Base-by-base conservation (phyloP, 2,113 vertebrate species). In the Sphyrna mokarran region DNA sequence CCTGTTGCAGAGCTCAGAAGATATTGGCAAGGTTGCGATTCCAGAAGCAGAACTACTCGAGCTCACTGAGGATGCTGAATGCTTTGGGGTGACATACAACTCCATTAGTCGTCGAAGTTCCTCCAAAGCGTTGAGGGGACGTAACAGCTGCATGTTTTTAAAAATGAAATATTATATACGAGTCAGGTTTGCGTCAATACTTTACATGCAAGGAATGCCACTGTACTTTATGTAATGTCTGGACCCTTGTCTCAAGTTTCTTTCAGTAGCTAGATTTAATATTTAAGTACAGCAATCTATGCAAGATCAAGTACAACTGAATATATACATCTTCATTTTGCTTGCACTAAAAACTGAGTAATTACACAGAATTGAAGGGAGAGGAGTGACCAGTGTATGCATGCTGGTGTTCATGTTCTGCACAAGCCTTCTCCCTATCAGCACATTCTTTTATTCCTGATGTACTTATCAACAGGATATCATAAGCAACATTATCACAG, bases 61-160 rank as follows among this genome's bases (percentile, higher is more conserved):
- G 63, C 94, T 96, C 2, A 97, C 98, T 0, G 98, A 96, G 85
- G 97, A 96, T 0, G 16, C 33, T 0, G 97, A 96, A 61, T 98
- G 98, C 95, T 97, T 96, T 33, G 97, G 40, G 14, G 98, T 98
- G 93, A 98, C 96, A 20, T 98, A 98, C 20, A 98, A 98, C 97
- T 99, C 99, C 98, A 99, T 98, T 78, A 99, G 97, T 68, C 99
- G 98, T 96, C 98, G 99, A 3, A 99, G 98, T 97, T 99, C 99
- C 0, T 99, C 99, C 98, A 99, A 97, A 0, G 99, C 99, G 95
- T 99, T 99, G 96, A 99, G 98, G 87, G 99, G 99, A 37, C 99
- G 98, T 95, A 99, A 98, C 68, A 99, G 98, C 99, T 99, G 96
- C 4, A 95, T 48, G 18, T 29, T 94, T 89, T 54, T 43, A 29